phyloP scores from a whole-genome alignment of 2,888 invertebrate species.

The Apomyelois bistriatella region DNA sequence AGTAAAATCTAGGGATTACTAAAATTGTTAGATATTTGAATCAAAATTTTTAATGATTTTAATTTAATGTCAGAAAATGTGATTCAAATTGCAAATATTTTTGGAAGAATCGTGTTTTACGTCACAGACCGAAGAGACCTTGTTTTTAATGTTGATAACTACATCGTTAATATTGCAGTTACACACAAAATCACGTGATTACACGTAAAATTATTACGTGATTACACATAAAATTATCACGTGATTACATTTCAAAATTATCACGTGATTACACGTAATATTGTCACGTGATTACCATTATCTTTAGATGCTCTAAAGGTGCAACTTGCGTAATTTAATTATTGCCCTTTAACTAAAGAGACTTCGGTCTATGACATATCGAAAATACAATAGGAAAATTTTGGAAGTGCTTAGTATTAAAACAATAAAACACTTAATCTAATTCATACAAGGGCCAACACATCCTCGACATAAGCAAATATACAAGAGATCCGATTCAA shows the following conservation, averaged over 20 bases:
- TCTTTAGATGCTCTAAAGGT: too few relatives aligned
- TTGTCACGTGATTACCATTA: too few relatives aligned
- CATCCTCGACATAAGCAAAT: constrained; percentile 23
- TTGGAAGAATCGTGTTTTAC: not conserved
- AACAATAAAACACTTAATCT: constrained; percentile 28
- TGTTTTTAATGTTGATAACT: too few relatives aligned
- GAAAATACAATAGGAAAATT: constrained; percentile 13
- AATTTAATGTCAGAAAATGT: not conserved
- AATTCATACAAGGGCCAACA: constrained; percentile 23
- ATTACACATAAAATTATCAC: too few relatives aligned
- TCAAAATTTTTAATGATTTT: too few relatives aligned
- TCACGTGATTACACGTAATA: too few relatives aligned
- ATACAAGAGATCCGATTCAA: constrained; percentile 16
- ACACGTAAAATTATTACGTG: too few relatives aligned
- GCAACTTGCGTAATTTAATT: too few relatives aligned
- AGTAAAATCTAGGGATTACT: constrained; percentile 19
- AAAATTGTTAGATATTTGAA: not conserved
- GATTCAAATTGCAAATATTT: not conserved
- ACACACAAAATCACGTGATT: too few relatives aligned
- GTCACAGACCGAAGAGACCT: not conserved
- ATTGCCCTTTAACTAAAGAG: too few relatives aligned
- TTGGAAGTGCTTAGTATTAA: constrained; percentile 27
- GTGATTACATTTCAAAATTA: too few relatives aligned
- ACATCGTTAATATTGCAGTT: too few relatives aligned
- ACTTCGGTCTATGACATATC: not conserved